Base-by-base conservation (phyloP, 2,113 vertebrate genomes). In the Daboia siamensis region DNA sequence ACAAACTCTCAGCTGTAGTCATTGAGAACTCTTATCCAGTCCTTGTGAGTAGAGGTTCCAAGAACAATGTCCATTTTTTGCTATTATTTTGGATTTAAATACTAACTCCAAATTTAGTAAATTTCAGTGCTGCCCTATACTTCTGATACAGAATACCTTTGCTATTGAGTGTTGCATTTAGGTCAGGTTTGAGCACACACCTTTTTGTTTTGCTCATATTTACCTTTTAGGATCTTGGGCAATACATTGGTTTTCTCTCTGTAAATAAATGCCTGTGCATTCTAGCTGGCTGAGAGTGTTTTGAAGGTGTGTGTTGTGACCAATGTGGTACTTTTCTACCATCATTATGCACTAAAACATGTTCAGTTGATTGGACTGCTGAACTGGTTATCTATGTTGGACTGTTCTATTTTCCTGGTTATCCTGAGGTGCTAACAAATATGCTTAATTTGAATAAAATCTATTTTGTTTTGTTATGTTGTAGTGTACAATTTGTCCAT, bases 361-460 rank as follows among this genome's bases (percentile, higher is more conserved):
- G 93, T 97, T 97, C 96, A 96, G 97, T 94, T 94, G 1, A 29
- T 95, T 0, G 0, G 93, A 95, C 95, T 91, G 95, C 96, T 96
- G 96, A 96, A 96, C 95, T 96, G 94, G 96, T 97, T 96, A 96
- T 95, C 96, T 97, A 80, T 80, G 95, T 94, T 96, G 96, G 96
- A 95, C 97, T 96, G 56, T 94, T 94, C 9, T 6, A 94, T 93
- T 96, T 94, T 96, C 95, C 96, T 95, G 95, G 94, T 96, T 96
- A 97, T 96, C 95, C 97, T 96, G 97, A 97, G 97, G 97, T 97
- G 97, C 97, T 97, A 97, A 97, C 96, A 95, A 97, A 97, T 95
- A 95, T 94, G 96, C 96, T 96, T 97, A 95, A 97, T 96, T 96
- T 96, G 96, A 97, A 97, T 97, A 97, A 97, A 97, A 95, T 96